Base-by-base conservation (phyloP, 2,797 vertebrate species). In the Catharus ustulatus region DNA sequence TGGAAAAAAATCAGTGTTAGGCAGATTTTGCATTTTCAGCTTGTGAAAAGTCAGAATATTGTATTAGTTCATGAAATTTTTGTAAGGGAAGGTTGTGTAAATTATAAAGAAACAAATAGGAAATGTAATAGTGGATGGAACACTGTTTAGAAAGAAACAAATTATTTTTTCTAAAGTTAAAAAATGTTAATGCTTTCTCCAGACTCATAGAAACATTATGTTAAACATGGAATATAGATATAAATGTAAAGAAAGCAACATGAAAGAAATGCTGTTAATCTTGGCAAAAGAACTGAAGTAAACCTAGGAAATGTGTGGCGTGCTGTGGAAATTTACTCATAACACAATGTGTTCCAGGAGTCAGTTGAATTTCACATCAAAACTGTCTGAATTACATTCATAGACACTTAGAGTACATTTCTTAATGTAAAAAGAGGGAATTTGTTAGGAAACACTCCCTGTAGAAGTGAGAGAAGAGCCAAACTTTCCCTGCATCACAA, bases 201-300 rank as follows among this genome's bases (percentile, higher is more conserved):
- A 96, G 84, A 59, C 36, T 11, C 36, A 29, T 23, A 81, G 86
- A 92, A 96, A 92, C 71, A 74, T 92, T 95, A 62, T 79, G 68
- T 90, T 97, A 86, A 93, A 91, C 71, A 57, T 91, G 95, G 94
- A 95, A 93, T 94, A 97, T 87, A 82, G 93, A 94, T 96, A 94
- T 51, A 96, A 95, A 96, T 84, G 85, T 94, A 85, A 90, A 85
- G 82, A 96, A 96, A 94, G 91, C 94, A 93, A 94, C 94, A 89
- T 95, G 86, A 93, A 95, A 94, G 87, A 95, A 95, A 77, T 74
- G 59, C 76, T 95, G 84, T 96, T 95, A 91, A 88, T 96, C 85
- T 97, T 97, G 96, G 96, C 93, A 95, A 93, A 91, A 87, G 93
- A 93, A 95, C 95, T 97, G 51, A 96, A 80, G 84, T 62, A 93